Conservation (phyloP, 2,888 invertebrate species). For the Encarsia formosa region DNA sequence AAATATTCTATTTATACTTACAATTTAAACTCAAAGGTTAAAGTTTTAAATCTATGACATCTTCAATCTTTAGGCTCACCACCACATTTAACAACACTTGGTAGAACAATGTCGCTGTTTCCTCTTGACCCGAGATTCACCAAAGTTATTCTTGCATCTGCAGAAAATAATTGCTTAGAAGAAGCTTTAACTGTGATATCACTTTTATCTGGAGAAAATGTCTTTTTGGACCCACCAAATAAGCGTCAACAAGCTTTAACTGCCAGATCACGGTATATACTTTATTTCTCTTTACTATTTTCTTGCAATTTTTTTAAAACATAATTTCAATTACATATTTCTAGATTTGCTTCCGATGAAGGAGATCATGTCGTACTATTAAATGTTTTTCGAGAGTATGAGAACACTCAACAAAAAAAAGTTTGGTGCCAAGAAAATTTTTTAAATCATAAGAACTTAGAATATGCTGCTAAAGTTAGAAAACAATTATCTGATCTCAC, state of each 20-base stretch:
- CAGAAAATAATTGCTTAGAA: slow-evolving; percentile 71
- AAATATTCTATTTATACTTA: too few relatives aligned
- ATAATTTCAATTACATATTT: neutral
- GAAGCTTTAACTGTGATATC: slow-evolving; percentile 84
- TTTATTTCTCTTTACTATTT: neutral
- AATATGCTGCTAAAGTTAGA: slow-evolving; percentile 75
- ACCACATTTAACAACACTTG: slow-evolving; percentile 70
- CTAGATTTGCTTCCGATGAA: slow-evolving; percentile 76
- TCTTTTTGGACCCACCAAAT: slow-evolving; percentile 70
- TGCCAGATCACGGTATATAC: slow-evolving; percentile 57
- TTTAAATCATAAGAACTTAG: slow-evolving; percentile 76
- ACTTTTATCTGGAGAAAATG: slow-evolving; percentile 81
- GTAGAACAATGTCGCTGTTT: slow-evolving; percentile 82
- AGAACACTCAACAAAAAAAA: slow-evolving; percentile 66
- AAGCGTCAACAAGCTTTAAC: slow-evolving; percentile 73
- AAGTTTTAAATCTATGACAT: too few relatives aligned
- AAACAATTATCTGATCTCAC: slow-evolving; percentile 64
- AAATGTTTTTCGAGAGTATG: slow-evolving; percentile 80
- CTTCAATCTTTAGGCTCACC: slow-evolving; percentile 45
- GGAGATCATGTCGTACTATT: slow-evolving; percentile 91
- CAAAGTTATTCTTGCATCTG: slow-evolving; percentile 74
- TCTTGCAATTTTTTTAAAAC: neutral
- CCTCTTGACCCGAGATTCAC: slow-evolving; percentile 89
- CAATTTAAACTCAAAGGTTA: too few relatives aligned
- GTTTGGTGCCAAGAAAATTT: slow-evolving; percentile 88